Evolutionary conservation across 2,797 vertebrate species (phyloP).

Genomic region (Lerista edwardsae): DNA sequence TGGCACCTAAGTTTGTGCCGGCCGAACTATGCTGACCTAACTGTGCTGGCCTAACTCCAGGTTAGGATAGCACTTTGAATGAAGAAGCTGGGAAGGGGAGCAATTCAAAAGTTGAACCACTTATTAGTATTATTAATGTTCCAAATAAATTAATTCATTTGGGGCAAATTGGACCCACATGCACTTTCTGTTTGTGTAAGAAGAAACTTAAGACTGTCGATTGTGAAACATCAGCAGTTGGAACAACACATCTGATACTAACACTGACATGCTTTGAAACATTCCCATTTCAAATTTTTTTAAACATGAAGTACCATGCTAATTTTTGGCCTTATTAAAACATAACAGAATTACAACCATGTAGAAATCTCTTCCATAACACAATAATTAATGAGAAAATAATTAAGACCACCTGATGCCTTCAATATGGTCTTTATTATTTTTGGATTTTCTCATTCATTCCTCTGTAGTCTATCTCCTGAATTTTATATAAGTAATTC

Average conservation of each 20-base stretch:
- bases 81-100: too few species aligned
- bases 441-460: slow-evolving; percentile 34
- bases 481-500: slow-evolving; percentile 41
- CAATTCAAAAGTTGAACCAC: too few species aligned
- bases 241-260: slow-evolving; percentile 40
- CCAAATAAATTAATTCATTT: slow-evolving; percentile 20
- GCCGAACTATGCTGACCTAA: too few species aligned
- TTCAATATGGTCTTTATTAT: slow-evolving; percentile 36
- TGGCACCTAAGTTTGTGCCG: too few species aligned
- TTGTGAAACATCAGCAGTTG: slow-evolving; percentile 52
- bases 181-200: slow-evolving; percentile 39
- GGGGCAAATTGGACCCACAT: slow-evolving; percentile 58
- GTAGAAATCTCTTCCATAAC: slow-evolving; percentile 65
- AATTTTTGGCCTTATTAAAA: slow-evolving; percentile 54
- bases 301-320: slow-evolving; percentile 37
- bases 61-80: too few species aligned
- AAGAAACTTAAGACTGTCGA: slow-evolving; percentile 53
- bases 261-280: slow-evolving; percentile 52
- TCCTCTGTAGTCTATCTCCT: slow-evolving; percentile 31
- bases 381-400: slow-evolving; percentile 57
- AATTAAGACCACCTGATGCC: slow-evolving; percentile 54
- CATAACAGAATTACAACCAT: slow-evolving; percentile 59
- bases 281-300: slow-evolving; percentile 39
- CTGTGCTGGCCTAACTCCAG: too few species aligned
- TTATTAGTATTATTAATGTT: background rate